Evolutionary conservation across 92 coral and sea anemone genomes (phyloP).

Genomic region (Porites rus): DNA sequence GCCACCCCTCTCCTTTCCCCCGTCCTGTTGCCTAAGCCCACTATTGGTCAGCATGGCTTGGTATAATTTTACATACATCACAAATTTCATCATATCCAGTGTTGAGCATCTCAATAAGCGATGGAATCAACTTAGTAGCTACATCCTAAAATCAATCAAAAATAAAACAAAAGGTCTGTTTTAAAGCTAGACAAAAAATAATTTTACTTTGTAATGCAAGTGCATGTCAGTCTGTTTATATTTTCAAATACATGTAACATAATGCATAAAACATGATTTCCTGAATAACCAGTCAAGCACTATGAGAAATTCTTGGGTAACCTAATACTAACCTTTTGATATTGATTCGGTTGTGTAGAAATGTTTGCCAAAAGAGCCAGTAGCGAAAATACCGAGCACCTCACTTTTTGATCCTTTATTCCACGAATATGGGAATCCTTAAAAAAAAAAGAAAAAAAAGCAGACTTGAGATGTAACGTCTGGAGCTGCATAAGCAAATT

Average conservation of each 20-base stretch:
- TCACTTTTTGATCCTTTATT: conserved; percentile 53
- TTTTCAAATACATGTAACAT: too few species aligned
- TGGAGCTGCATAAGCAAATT: too few species aligned
- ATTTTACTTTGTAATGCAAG: too few species aligned
- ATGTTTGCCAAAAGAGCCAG: conserved; percentile 87
- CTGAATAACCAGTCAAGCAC: too few species aligned
- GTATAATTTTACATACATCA: conserved; percentile 44
- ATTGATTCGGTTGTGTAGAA: conserved; percentile 55
- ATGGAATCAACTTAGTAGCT: conserved; percentile 58
- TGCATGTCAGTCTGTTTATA: too few species aligned
- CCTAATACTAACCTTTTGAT: conserved; percentile 59
- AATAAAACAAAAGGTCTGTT: background rate
- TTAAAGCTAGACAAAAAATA: too few species aligned
- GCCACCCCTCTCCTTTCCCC: too few species aligned
- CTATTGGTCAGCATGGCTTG: too few species aligned
- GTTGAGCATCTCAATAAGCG: conserved; percentile 62
- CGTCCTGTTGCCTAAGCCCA: too few species aligned
- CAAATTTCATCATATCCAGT: conserved; percentile 68
- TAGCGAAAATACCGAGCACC: conserved; percentile 69
- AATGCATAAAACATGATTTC: too few species aligned
- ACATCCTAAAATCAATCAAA: conserved; percentile 31
- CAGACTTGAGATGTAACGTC: background rate
- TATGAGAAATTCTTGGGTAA: too few species aligned
- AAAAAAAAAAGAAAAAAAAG: background rate
- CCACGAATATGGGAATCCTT: conserved; percentile 50